phyloP scores from a whole-genome alignment of 2,797 vertebrate species.

The Pseudopleuronectes americanus region DNA sequence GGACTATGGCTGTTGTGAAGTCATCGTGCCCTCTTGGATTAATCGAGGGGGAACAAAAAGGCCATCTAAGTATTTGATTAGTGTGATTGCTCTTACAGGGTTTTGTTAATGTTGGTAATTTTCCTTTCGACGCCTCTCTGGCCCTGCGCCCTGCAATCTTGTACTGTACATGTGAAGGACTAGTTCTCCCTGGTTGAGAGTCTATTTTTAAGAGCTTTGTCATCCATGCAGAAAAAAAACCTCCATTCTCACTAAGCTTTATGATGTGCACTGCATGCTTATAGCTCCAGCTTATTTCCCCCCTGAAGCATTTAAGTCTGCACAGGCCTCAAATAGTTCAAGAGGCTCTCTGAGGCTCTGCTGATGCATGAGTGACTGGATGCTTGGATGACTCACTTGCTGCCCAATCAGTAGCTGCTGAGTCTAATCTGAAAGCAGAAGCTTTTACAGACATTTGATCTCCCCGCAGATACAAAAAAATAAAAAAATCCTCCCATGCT shows the following conservation, averaged over 20 bases:
- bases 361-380: slow-evolving; percentile 73
- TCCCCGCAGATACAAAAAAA: slow-evolving; percentile 25
- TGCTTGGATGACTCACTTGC: slow-evolving; percentile 78
- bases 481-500: not conserved
- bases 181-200: slow-evolving; percentile 44
- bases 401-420: slow-evolving; percentile 68
- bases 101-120: no score
- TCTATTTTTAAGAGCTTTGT: slow-evolving; percentile 57
- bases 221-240: slow-evolving; percentile 52
- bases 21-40: no score
- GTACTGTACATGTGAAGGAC: slow-evolving; percentile 41
- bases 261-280: slow-evolving; percentile 72
- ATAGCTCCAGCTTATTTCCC: slow-evolving; percentile 70
- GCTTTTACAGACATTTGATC: slow-evolving; percentile 57
- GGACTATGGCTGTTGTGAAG: no score
- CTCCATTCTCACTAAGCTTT: slow-evolving; percentile 60
- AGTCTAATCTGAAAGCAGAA: slow-evolving; percentile 63
- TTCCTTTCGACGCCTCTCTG: slow-evolving; percentile 5
- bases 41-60: no score
- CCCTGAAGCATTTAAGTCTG: slow-evolving; percentile 75
- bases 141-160: not conserved
- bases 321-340: slow-evolving; percentile 79
- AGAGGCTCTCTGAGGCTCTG: slow-evolving; percentile 75
- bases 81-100: not conserved
- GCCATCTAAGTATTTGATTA: not conserved